phyloP scores from a whole-genome alignment of 1,140 invertebrate species.

The Orussus abietinus region DNA sequence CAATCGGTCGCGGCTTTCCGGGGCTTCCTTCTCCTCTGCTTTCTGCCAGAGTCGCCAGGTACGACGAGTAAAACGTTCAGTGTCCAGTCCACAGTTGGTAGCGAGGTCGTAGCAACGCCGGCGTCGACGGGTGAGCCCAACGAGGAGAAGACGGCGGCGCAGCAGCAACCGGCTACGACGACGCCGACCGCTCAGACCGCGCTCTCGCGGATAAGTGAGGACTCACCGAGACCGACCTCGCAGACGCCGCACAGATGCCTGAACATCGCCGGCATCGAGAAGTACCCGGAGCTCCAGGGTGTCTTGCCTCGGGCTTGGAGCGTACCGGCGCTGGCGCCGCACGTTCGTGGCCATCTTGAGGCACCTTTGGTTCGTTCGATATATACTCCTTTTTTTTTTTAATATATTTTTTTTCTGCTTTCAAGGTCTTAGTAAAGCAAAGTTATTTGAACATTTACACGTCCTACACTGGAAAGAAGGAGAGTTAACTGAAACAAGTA shows the following conservation, averaged over 20 bases:
- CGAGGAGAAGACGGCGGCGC: slow-evolving; percentile 28
- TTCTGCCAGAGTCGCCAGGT: no score
- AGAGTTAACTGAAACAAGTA: no score
- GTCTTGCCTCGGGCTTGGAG: slow-evolving; percentile 73
- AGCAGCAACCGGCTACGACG: slow-evolving; percentile 25
- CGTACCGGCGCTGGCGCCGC: slow-evolving; percentile 59
- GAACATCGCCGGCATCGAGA: slow-evolving; percentile 65
- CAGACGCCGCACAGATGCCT: slow-evolving; percentile 52
- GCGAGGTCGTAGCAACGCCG: slow-evolving; percentile 23
- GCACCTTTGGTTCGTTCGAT: slow-evolving; percentile 60
- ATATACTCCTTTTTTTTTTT: slow-evolving; percentile 8
- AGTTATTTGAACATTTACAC: no score
- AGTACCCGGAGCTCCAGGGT: slow-evolving; percentile 65
- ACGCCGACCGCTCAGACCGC: slow-evolving; percentile 40
- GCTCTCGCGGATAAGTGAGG: slow-evolving; percentile 59
- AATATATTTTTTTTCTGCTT: neutral
- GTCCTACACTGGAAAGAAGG: no score
- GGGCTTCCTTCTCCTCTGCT: no score
- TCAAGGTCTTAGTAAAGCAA: no score
- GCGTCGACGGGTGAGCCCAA: slow-evolving; percentile 25
- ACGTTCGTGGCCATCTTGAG: slow-evolving; percentile 55
- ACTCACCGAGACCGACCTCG: slow-evolving; percentile 42
- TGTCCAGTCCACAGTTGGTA: slow-evolving; percentile 35
- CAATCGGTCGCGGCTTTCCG: no score
- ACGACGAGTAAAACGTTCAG: no score